Conservation (phyloP, 2,113 vertebrate genomes). For the Argyrosomus japonicus region DNA sequence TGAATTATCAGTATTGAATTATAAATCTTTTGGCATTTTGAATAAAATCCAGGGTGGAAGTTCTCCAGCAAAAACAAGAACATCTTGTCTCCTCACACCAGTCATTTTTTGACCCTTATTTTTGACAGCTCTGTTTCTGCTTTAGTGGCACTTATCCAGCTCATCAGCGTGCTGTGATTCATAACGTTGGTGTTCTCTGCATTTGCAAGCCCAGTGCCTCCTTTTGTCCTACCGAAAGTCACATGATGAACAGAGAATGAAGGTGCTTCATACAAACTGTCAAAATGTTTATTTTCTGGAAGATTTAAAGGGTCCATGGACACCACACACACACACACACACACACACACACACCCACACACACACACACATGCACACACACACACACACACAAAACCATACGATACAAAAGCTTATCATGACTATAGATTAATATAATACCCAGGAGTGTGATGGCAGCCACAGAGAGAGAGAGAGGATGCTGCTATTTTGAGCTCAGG, state of each 20-base stretch:
- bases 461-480: conserved; percentile 22
- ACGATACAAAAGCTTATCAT: conserved; percentile 8
- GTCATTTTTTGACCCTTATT: no score
- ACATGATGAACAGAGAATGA: neutral
- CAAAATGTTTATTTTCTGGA: neutral
- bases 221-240: neutral
- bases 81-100: neutral
- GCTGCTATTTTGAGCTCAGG: conserved; percentile 74
- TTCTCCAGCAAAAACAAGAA: conserved; percentile 5
- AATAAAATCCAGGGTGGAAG: conserved; percentile 13
- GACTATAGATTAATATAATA: conserved; percentile 35
- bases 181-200: neutral
- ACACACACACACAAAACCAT: neutral
- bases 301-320: neutral
- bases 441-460: conserved; percentile 55
- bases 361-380: neutral
- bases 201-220: neutral
- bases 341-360: neutral
- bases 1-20: neutral
- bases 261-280: neutral
- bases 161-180: neutral
- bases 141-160: neutral
- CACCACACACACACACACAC: neutral
- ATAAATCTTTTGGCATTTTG: neutral
- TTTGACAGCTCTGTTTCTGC: neutral